phyloP scores from a whole-genome alignment of 2,797 vertebrate species.

The Mus caroli region DNA sequence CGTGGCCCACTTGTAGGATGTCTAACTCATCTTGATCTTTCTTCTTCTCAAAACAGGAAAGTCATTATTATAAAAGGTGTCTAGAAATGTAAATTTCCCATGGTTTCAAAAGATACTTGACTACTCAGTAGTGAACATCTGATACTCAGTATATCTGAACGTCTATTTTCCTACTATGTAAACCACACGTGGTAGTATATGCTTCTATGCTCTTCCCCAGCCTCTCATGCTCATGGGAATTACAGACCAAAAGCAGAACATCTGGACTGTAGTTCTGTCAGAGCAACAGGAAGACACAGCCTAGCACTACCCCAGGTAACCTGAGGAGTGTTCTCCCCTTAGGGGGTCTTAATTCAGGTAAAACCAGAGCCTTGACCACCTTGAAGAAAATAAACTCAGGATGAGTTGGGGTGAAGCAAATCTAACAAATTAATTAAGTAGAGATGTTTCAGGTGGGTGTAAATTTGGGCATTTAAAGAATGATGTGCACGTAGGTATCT shows the following conservation, averaged over 20 bases:
- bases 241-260: constrained; percentile 17
- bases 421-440: background rate
- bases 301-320: background rate
- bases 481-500: background rate
- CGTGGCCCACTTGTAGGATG: background rate
- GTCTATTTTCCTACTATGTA: background rate
- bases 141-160: background rate
- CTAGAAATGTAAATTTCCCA: background rate
- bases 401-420: background rate
- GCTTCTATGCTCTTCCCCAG: background rate
- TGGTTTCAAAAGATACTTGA: background rate
- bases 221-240: background rate
- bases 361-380: background rate
- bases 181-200: background rate
- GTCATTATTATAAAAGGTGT: background rate
- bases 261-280: background rate
- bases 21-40: constrained; percentile 26
- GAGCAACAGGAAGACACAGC: background rate
- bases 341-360: background rate
- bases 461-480: background rate
- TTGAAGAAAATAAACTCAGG: background rate
- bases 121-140: background rate
- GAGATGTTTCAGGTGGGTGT: background rate
- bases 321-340: background rate
- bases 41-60: background rate